Conservation (phyloP, 2,888 invertebrate genomes). For the Busseola fusca region DNA sequence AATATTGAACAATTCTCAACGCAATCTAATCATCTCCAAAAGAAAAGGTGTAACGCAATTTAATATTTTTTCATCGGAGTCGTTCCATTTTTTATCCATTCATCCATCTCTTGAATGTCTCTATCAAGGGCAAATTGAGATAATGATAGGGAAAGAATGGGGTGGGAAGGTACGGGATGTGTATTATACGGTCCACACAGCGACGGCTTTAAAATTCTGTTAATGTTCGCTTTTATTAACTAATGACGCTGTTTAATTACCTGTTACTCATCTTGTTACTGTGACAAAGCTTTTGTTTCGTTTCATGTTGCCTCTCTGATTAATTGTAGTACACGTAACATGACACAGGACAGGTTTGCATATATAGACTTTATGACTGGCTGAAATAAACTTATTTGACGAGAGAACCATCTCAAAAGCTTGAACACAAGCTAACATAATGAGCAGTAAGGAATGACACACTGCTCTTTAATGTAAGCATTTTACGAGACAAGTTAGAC, state of each 20-base stretch:
- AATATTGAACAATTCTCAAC: constrained; percentile 46
- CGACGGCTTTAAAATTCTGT: constrained; percentile 51
- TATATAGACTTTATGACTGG: constrained; percentile 2
- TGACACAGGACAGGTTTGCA: constrained; percentile 7
- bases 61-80: constrained; percentile 56
- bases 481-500: constrained; percentile 34
- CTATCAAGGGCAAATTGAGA: constrained; percentile 78
- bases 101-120: constrained; percentile 71
- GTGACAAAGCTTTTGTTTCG: constrained; percentile 39
- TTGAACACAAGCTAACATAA: background rate
- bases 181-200: constrained; percentile 35
- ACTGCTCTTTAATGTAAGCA: constrained; percentile 35
- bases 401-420: background rate
- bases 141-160: constrained; percentile 74
- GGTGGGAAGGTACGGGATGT: constrained; percentile 50
- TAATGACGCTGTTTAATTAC: constrained; percentile 43
- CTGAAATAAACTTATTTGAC: constrained; percentile 21
- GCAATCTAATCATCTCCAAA: constrained; percentile 47
- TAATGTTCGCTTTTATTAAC: constrained; percentile 46
- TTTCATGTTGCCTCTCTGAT: constrained; percentile 40
- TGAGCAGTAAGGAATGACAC: constrained; percentile 22
- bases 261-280: constrained; percentile 42
- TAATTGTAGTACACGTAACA: constrained; percentile 33
- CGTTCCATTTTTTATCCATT: constrained; percentile 57
- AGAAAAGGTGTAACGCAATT: constrained; percentile 55